Evolutionary conservation across 53 echinoderm and acorn worm species (phyloP), one percentile per base, ranked within the genome.

Genomic region (Echinometra lucunter): DNA sequence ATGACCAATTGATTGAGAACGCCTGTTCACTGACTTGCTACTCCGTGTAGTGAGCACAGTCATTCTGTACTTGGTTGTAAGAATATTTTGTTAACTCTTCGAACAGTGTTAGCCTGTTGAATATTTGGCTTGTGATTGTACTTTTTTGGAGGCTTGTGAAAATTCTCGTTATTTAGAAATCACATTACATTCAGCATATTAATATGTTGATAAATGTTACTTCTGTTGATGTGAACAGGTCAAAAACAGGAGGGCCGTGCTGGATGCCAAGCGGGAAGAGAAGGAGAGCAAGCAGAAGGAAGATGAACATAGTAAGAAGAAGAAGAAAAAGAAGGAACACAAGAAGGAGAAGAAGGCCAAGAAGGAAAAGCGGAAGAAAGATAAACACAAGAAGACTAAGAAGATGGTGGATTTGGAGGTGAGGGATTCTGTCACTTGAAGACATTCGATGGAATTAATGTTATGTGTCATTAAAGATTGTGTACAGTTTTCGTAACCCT

Each of bases 211-310:
- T 53, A 0, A 53, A 4, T 9, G 13, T 87, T 1, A 87, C 25
- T 90, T 38, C 35, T 91, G 63, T 30, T 91, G 57, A 18, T 78
- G 1, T 83, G 6, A 9, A 53, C 74, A 94, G 94, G 98, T 98
- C 25, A 98, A 98, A 82, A 97, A 96, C 89, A 92, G 98, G 38
- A 94, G 98, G 60, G 98, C 98, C 23, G 94, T 93, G 16, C 88
- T 98, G 37, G 98, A 98, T 93, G 98, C 98, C 45, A 98, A 96
- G 85, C 96, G 94, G 78, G 93, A 97, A 25, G 95, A 97, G 83
- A 92, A 95, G 27, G 96, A 93, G 70, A 83, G 45, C 44, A 94
- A 94, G 66, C n/a, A 82, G 44, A 70, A 95, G 38, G 88, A 96
- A 37, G 94, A 95, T 40, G 89, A 95, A 19, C 81, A 93, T 12